phyloP scores from a whole-genome alignment of 2,797 vertebrate genomes.

The Sandelia bainsii region DNA sequence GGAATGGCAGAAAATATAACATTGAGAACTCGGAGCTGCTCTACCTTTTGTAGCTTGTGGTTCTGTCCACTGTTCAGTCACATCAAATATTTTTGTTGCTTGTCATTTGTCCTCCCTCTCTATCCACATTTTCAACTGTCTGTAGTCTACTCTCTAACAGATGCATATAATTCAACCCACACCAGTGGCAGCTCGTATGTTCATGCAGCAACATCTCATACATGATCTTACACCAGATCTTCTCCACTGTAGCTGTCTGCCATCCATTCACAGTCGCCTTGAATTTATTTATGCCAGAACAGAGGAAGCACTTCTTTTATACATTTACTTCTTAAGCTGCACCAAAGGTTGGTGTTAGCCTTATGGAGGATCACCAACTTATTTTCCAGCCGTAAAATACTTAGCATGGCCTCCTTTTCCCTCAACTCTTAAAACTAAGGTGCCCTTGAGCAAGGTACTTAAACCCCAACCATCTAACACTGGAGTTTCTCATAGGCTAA shows the following conservation, averaged over 20 bases:
- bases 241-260: not conserved
- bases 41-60: too few species aligned
- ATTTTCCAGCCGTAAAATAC: conserved; percentile 30
- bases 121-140: not conserved
- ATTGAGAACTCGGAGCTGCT: too few species aligned
- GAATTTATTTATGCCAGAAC: conserved; percentile 2
- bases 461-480: conserved; percentile 32
- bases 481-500: conserved; percentile 45
- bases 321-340: conserved; percentile 8
- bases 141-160: not conserved
- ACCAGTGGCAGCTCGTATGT: not conserved
- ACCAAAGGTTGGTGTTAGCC: not conserved
- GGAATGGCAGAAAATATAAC: too few species aligned
- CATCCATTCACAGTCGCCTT: conserved; percentile 13
- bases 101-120: not conserved
- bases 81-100: not conserved
- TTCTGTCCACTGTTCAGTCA: not conserved
- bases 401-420: conserved; percentile 15
- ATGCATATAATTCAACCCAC: not conserved
- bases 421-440: conserved; percentile 24
- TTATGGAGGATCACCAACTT: conserved; percentile 12
- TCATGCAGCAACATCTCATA: conserved; percentile 2
- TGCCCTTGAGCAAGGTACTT: conserved; percentile 61
- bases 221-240: not conserved
- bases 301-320: conserved; percentile 20